Evolutionary conservation across 2,888 invertebrate species (phyloP).

Genomic region (Ctenicera cuprea): DNA sequence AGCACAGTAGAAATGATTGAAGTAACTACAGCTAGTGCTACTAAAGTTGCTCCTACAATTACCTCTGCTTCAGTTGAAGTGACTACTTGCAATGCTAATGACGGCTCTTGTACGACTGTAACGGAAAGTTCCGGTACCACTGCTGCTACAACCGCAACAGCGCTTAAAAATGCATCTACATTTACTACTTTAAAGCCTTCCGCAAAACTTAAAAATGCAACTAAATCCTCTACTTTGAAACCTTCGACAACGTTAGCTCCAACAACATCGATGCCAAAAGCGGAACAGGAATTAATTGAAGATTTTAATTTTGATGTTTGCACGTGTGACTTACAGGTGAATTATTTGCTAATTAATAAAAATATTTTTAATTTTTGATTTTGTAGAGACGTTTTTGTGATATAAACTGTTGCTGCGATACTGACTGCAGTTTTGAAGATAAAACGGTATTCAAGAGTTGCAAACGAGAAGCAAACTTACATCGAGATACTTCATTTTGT

Average conservation of each 20-base stretch:
- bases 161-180: conserved; percentile 15
- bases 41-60: background rate
- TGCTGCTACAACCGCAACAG: conserved; percentile 23
- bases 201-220: background rate
- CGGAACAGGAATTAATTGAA: background rate
- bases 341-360: background rate
- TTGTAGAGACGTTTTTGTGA: conserved; percentile 81
- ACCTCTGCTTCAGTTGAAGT: background rate
- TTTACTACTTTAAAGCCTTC: conserved; percentile 27
- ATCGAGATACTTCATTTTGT: conserved; percentile 73
- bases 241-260: background rate
- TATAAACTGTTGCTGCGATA: conserved; percentile 90
- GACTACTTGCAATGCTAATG: conserved; percentile 25
- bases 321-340: conserved; percentile 76
- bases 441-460: conserved; percentile 79
- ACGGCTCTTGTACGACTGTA: conserved; percentile 22
- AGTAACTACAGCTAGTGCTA: background rate
- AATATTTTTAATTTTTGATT: background rate
- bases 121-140: background rate
- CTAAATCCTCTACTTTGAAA: background rate
- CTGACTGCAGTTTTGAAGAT: conserved; percentile 80
- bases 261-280: background rate
- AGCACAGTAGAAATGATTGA: background rate
- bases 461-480: conserved; percentile 67
- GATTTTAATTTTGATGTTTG: conserved; percentile 70